phyloP scores from a whole-genome alignment of 2,797 vertebrate genomes.

The Etheostoma nigrum region DNA sequence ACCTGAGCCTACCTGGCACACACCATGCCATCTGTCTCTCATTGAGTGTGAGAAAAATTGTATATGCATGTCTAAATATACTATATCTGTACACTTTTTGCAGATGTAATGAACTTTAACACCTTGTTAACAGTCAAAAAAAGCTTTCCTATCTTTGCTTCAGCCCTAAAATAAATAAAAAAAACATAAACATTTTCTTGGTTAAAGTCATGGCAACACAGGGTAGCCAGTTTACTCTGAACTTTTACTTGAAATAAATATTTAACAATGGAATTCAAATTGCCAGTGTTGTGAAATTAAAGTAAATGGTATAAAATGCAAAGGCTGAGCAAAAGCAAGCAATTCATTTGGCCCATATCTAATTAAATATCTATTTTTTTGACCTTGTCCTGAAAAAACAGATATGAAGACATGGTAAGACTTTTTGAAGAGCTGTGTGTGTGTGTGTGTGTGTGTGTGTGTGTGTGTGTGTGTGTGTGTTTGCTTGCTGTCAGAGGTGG shows the following conservation, averaged over 20 bases:
- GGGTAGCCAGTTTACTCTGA: background rate
- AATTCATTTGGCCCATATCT: constrained; percentile 33
- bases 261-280: constrained; percentile 23
- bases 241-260: constrained; percentile 1
- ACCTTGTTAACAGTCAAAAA: constrained; percentile 1
- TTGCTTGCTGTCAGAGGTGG: background rate
- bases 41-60: background rate
- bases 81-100: background rate
- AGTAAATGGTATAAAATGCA: constrained; percentile 38
- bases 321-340: constrained; percentile 10
- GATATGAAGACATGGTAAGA: constrained; percentile 17
- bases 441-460: constrained; percentile 1
- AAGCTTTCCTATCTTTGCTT: background rate
- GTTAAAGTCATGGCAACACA: constrained; percentile 3
- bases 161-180: background rate
- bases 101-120: background rate
- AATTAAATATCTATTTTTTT: constrained; percentile 34
- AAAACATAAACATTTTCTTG: background rate
- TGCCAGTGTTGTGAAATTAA: constrained; percentile 12
- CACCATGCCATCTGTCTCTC: constrained; percentile 5
- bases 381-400: constrained; percentile 36
- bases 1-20: constrained; percentile 37
- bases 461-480: constrained; percentile 6
- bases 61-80: background rate
- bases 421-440: constrained; percentile 22